These are phyloP conservation scores for Sebastes miniatus DNA, from an alignment of 2,797 vertebrate genomes.

Conservation along the genomic window DNA sequence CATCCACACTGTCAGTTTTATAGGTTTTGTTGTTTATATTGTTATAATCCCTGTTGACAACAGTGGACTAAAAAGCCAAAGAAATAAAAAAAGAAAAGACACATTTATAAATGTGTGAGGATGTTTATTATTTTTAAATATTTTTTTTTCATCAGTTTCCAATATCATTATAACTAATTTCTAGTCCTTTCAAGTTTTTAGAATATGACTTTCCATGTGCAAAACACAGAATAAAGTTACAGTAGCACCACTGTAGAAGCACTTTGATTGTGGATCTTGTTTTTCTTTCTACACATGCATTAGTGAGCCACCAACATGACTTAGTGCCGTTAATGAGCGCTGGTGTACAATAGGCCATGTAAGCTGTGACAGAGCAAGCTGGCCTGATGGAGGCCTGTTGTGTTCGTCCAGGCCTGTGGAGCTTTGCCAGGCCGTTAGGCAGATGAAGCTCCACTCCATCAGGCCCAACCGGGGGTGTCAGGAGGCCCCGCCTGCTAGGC, in stretches of 20 bases:
- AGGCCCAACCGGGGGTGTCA: conserved; percentile 79
- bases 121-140: conserved; percentile 23
- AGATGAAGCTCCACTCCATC: conserved; percentile 86
- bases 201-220: conserved; percentile 42
- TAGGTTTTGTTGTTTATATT: conserved; percentile 32
- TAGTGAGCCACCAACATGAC: conserved; percentile 61
- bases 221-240: conserved; percentile 69
- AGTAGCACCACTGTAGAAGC: conserved; percentile 37
- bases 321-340: conserved; percentile 77
- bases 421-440: conserved; percentile 83
- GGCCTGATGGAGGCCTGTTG: conserved; percentile 75
- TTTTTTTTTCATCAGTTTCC: conserved; percentile 18
- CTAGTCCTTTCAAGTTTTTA: conserved; percentile 40
- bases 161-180: conserved; percentile 9
- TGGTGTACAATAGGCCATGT: conserved; percentile 72
- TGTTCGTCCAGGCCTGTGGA: conserved; percentile 75
- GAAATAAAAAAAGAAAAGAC: conserved; percentile 21
- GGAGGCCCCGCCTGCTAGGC: conserved; percentile 60
- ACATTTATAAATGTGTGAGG: conserved; percentile 10
- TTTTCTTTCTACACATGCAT: conserved; percentile 60
- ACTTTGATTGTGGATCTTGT: conserved; percentile 39
- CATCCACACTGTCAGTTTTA: conserved; percentile 4
- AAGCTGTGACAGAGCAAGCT: conserved; percentile 64
- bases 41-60: conserved; percentile 28
- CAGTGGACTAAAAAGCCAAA: conserved; percentile 62